Evolutionary conservation across 2,797 vertebrate species (phyloP), one percentile per base, ranked within the genome.

Genomic region (Buceros bicornis): DNA sequence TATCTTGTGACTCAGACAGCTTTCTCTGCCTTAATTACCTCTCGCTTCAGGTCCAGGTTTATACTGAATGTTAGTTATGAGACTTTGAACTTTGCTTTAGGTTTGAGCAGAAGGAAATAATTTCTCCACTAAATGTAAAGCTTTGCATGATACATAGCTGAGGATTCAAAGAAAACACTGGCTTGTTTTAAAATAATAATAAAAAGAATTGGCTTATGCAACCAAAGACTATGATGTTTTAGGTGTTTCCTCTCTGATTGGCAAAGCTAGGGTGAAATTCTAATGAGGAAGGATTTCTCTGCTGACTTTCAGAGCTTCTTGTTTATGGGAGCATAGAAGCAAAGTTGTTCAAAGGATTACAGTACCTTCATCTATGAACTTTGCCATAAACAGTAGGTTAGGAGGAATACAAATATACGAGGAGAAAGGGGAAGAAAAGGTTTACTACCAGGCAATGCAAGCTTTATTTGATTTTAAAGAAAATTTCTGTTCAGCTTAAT

Each of bases 321-420:
- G 19, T 86, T 92, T 89, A 65, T 42, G n/a, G 73, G 29, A 50
- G 29, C 37, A 58, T n/a, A 54, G 85, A 87, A 94, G n/a, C 21
- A 62, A 93, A 84, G 69, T 8, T 62, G 18, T 87, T 95, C 92
- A 93, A 86, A 90, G 70, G 48, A 69, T 37, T 92, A 56, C n/a
- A 37, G n/a, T 45, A 70, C 16, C 53, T 87, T 92, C 58, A 91
- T 58, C 77, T 82, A 18, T 70, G 56, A 19, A 66, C 56, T 78
- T 84, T 76, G 18, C 31, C n/a, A 60, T 66, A 77, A 84, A 47
- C 1, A 37, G 47, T 24, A 72, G 56, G 37, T 48, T 25, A 86
- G 69, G 11, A 86, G 10, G 37, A 93, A 93, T 65, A 89, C 24
- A 94, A 90, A 86, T 48, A 65, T 13, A 56, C 6, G 37, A 94